Evolutionary conservation across 2,797 vertebrate genomes (phyloP).

Genomic region (Loriculus beryllinus): DNA sequence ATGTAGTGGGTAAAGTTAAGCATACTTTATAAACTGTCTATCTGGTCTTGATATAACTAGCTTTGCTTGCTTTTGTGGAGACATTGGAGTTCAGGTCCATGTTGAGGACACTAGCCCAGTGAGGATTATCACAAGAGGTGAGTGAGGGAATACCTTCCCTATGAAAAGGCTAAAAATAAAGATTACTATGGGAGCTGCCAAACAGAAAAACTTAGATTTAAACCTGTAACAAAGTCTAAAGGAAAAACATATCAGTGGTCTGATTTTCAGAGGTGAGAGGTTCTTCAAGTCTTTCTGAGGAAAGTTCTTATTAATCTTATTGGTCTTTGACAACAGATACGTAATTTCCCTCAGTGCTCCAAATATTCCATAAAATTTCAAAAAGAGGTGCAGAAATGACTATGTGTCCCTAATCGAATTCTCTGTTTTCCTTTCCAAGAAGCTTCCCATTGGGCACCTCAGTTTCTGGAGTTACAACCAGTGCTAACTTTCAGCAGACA

Average conservation of each 20-base stretch:
- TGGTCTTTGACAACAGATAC: background rate
- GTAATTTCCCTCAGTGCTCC: background rate
- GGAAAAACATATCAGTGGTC: background rate
- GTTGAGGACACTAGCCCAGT: no score
- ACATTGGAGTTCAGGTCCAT: background rate
- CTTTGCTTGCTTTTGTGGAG: rapidly evolving
- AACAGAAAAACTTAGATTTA: background rate
- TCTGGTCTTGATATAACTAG: background rate
- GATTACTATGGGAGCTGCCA: background rate
- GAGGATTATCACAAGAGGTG: background rate
- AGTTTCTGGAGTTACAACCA: background rate
- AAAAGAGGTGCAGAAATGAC: background rate
- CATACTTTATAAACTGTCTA: background rate
- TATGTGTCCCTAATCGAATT: background rate
- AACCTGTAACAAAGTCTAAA: background rate
- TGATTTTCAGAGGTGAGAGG: background rate
- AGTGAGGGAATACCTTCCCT: background rate
- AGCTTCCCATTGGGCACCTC: background rate
- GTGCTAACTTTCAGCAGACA: background rate
- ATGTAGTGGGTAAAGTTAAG: background rate
- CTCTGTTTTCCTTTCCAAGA: background rate
- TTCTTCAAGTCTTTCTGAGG: background rate
- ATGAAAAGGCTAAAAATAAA: background rate
- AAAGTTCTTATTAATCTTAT: background rate
- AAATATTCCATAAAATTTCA: background rate